Conservation (phyloP, 1,140 invertebrate species). For the Lasioglossum albipes region DNA sequence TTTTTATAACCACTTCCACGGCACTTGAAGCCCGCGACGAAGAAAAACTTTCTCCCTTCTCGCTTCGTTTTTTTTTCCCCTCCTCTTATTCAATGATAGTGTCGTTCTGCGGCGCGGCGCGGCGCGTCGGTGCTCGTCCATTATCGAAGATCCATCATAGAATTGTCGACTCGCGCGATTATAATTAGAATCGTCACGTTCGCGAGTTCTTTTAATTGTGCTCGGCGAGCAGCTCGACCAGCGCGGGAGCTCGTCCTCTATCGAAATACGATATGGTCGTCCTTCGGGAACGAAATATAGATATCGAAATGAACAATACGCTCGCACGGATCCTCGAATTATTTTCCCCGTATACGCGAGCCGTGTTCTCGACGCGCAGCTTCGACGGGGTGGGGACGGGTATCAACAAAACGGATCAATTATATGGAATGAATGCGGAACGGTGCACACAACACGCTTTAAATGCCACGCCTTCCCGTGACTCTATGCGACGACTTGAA, state of each 20-base stretch:
- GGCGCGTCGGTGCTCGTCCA: neutral
- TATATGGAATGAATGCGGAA: neutral
- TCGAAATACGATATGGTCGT: constrained; percentile 5
- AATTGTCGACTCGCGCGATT: constrained; percentile 17
- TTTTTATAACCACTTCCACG: neutral
- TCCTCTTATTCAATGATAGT: constrained; percentile 35
- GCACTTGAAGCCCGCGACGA: neutral
- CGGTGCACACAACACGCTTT: neutral
- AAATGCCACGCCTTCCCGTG: neutral
- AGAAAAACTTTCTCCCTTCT: constrained; percentile 4
- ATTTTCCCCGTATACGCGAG: neutral
- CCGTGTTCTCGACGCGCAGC: too few species aligned
- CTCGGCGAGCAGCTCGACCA: neutral
- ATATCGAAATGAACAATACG: neutral
- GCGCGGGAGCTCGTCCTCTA: neutral
- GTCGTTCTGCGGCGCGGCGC: constrained; percentile 6
- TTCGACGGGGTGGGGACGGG: neutral
- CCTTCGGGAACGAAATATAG: neutral
- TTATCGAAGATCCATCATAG: constrained; percentile 32
- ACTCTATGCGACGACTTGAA: too few species aligned
- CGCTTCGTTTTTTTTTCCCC: neutral
- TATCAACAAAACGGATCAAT: constrained; percentile 6
- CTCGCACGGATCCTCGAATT: neutral
- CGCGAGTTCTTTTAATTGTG: constrained; percentile 21
- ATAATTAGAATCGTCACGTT: constrained; percentile 15